Base-by-base conservation (phyloP, 2,797 vertebrate species). In the Hirundo rustica region DNA sequence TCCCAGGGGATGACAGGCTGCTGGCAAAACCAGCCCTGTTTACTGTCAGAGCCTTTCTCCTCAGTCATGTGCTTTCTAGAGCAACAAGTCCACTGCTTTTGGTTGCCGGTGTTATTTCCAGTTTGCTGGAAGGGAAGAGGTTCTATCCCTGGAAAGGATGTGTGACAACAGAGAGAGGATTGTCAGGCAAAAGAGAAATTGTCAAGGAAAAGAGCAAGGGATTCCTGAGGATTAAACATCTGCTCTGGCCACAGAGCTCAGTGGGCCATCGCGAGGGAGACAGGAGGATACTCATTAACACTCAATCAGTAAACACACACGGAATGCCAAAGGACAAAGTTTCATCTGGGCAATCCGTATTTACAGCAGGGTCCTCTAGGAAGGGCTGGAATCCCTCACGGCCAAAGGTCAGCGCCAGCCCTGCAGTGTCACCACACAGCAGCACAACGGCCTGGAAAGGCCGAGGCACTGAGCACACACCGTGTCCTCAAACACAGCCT, bases 21-120 rank as follows among this genome's bases (percentile, higher is more conserved):
- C 61, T 74, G 76, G 34, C 1, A 7, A 65, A 73, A 32, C 9
- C 91, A 55, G 58, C 60, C 34, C 48, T 20, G 1, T 57, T 85
- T 83, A 44, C 79, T 85, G 92, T 77, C 67, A 58, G 60, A 61
- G 61, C 66, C 81, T 72, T 74, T 96, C 85, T 96, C 89, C 76
- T 67, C 91, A 96, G 58, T 94, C 96, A 96, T 3, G 10, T 96
- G 95, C 82, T 97, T 97, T 87, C 96, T 86, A 96, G 91, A 95
- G 84, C 76, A 95, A 80, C 34, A 65, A 77, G 48, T 36, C 75
- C 70, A 62, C 30, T 48, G 60, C 76, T 95, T 97, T 96, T 60
- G 5, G 86, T 82, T 73, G 47, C 85, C 3, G 2, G 40, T n/a
- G 51, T 67, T 83, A 57, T 71, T 94, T 71, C 80, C 60, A 81